A percentile compares a stretch with the other conserved stretches of the same genome.
These are phyloP conservation scores for Sebastes schlegelii DNA, from an alignment of 2,113 vertebrate species.

Conservation along the genomic window DNA sequence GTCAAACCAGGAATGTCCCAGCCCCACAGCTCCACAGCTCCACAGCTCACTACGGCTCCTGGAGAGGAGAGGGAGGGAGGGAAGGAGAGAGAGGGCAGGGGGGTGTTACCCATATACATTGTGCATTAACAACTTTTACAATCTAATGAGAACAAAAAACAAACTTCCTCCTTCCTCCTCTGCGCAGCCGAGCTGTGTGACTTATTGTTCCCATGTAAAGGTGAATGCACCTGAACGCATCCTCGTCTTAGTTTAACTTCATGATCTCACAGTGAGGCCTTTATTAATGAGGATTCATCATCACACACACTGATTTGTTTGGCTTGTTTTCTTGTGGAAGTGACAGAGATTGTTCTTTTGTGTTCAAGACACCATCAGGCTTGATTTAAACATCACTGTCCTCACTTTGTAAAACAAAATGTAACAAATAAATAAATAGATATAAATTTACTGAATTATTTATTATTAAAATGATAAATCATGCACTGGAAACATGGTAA, in stretches of 20 bases:
- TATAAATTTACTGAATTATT: too few relatives aligned
- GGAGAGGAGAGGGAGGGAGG: conserved; percentile 39
- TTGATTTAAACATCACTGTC: too few relatives aligned
- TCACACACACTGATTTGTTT: too few relatives aligned
- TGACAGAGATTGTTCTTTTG: too few relatives aligned
- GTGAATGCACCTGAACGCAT: conserved; percentile 5
- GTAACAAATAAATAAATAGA: too few relatives aligned
- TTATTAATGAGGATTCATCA: neutral
- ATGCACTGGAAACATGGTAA: too few relatives aligned
- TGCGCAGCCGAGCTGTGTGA: conserved; percentile 29
- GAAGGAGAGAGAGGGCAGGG: conserved; percentile 20
- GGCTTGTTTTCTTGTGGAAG: too few relatives aligned
- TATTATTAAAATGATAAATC: too few relatives aligned
- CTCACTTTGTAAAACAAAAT: too few relatives aligned
- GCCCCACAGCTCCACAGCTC: conserved; percentile 65
- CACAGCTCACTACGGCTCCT: conserved; percentile 64
- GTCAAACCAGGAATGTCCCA: conserved; percentile 85
- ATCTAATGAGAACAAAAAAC: conserved; percentile 31
- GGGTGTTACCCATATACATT: conserved; percentile 63
- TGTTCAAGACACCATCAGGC: too few relatives aligned
- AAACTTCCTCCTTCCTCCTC: conserved; percentile 48
- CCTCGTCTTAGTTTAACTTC: neutral
- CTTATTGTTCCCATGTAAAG: neutral
- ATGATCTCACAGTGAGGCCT: neutral
- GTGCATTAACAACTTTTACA: conserved; percentile 72